Evolutionary conservation across 2,888 invertebrate species (phyloP), one percentile per base, ranked within the genome.

Genomic region (Priocnemis perturbator): DNA sequence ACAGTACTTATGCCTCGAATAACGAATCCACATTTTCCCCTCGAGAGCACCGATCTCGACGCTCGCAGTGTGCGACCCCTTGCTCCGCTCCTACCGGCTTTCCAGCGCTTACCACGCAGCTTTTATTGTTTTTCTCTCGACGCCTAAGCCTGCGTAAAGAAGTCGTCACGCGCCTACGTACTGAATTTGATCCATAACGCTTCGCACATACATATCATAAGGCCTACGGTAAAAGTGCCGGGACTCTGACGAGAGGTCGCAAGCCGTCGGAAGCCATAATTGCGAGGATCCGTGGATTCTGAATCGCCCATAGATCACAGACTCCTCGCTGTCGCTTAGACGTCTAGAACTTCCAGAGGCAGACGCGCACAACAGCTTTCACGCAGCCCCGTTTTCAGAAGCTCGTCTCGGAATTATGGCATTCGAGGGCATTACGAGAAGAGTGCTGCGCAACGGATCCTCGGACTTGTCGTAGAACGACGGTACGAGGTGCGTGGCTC

Each of bases 101-200:
- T 53, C 53, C 53, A 21, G 15, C 67, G 79, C 77, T 71, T 77
- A 71, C 73, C 64, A 61, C 74, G 73, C 71, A 69, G 79, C 79
- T 79, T 79, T 76, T 65, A 76, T 73, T 79, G 77, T 74, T 70
- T 64, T 63, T 78, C 72, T 74, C 68, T 76, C 73, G 77, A 77
- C 71, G 77, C 79, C 77, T 37, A 64, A 74, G 79, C 79, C 77
- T 79, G 77, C 77, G 79, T 74, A 77, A 80, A 50, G 74, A 30
- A 64, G 11, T 9, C 66, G n/a, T 65, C 71, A 74, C 79, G 79
- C 74, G 78, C 76, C 76, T 74, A 69, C 76, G 73, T 79, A 77
- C 66, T 74, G 67, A 77, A 75, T 79, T 77, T 73, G 73, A 73
- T n/a, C 71, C 73, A 73, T 76, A 79, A 80, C 70, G 79, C 79